Conservation (phyloP, 2,888 invertebrate species). For the Mimas tiliae region DNA sequence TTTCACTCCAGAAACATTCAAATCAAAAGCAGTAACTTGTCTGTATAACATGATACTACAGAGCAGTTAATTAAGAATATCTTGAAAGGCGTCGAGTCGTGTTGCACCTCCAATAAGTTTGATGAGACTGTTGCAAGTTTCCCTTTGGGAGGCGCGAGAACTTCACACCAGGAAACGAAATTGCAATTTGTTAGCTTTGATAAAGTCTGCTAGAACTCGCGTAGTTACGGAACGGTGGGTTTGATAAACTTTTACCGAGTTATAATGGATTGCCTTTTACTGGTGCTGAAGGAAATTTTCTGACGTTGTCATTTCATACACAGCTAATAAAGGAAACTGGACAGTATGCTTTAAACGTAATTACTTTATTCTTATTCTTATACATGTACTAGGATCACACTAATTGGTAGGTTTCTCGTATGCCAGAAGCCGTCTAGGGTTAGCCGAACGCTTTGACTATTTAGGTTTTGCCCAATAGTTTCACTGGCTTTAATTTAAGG, state of each 20-base stretch:
- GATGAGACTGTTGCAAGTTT: neutral
- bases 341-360: too few species aligned
- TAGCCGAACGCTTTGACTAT: too few species aligned
- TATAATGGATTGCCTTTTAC: neutral
- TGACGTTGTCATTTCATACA: neutral
- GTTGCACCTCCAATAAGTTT: neutral
- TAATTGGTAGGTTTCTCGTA: too few species aligned
- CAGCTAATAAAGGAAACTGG: too few species aligned
- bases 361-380: too few species aligned
- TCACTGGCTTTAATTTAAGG: too few species aligned
- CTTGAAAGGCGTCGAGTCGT: neutral
- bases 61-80: neutral
- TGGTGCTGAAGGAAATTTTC: neutral
- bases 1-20: too few species aligned
- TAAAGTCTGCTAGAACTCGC: neutral
- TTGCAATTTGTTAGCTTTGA: slow-evolving; percentile 10
- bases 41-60: slow-evolving; percentile 23
- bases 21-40: slow-evolving; percentile 23
- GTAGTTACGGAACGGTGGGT: neutral
- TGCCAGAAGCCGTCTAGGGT: too few species aligned
- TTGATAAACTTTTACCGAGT: neutral
- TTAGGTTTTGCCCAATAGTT: too few species aligned
- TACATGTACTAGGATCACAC: too few species aligned
- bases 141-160: neutral
- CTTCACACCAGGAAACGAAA: neutral